Conservation (phyloP, 2,888 invertebrate species). For the Tromatobia lineatoria region DNA sequence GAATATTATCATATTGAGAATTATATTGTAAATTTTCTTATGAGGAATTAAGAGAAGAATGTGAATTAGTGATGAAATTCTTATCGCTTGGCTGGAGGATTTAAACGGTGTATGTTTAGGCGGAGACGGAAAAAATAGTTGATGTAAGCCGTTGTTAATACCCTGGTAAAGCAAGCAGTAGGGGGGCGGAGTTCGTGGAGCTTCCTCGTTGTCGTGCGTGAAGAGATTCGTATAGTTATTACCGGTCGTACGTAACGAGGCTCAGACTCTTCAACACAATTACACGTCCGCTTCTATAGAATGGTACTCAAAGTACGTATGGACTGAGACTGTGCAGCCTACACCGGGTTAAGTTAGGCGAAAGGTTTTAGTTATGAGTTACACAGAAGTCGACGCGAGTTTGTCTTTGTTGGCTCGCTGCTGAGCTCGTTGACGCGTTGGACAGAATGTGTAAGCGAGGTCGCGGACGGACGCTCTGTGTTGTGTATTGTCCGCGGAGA, state of each 20-base stretch:
- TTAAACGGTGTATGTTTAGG: background rate
- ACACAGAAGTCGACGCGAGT: conserved; percentile 29
- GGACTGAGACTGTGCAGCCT: background rate
- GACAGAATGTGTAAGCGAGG: conserved; percentile 31
- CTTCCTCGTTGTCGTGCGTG: conserved; percentile 42
- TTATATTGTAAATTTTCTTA: background rate
- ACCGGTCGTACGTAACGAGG: conserved; percentile 47
- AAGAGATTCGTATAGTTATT: conserved; percentile 48
- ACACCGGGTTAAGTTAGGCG: conserved; percentile 28
- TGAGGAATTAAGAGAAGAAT: background rate
- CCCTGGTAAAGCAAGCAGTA: conserved; percentile 31
- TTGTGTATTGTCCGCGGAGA: background rate
- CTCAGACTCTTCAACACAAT: conserved; percentile 15
- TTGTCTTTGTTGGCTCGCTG: conserved; percentile 26
- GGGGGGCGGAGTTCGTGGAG: conserved; percentile 36
- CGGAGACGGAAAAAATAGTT: background rate
- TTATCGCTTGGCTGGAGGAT: background rate
- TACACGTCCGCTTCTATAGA: background rate
- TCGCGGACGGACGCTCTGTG: conserved; percentile 29
- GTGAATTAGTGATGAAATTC: background rate
- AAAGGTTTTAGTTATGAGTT: conserved; percentile 43
- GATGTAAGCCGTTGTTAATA: conserved; percentile 40
- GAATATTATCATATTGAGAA: background rate
- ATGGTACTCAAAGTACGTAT: background rate
- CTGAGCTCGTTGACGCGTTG: conserved; percentile 21